Conservation (phyloP, 2,797 vertebrate species). For the Rhyacichthys aspro region DNA sequence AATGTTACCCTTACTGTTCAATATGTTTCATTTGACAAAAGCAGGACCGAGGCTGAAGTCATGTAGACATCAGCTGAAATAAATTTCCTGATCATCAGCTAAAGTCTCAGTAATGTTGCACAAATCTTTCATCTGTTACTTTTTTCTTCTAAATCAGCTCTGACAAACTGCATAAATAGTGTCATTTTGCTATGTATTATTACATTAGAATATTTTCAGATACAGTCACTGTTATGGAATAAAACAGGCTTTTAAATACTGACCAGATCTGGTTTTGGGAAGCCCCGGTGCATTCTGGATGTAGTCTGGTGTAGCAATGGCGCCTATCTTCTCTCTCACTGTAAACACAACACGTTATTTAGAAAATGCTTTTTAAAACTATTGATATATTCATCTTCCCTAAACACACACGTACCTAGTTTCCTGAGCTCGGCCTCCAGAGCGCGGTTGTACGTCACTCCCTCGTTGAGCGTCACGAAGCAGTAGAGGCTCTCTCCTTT, state of each 20-base stretch:
- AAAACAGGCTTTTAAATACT: background rate
- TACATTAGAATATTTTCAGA: too few species aligned
- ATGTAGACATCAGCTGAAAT: too few species aligned
- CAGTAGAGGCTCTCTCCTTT: slow-evolving; percentile 98
- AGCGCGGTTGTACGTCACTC: slow-evolving; percentile 78
- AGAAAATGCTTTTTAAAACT: background rate
- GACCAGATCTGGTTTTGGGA: slow-evolving; percentile 97
- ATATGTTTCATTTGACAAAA: too few species aligned
- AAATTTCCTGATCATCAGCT: too few species aligned
- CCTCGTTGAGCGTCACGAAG: slow-evolving; percentile 90
- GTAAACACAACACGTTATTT: slow-evolving; percentile 6
- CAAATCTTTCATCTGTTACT: too few species aligned
- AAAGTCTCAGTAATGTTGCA: too few species aligned
- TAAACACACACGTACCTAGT: slow-evolving; percentile 77
- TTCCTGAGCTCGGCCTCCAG: slow-evolving; percentile 87
- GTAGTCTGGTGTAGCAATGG: slow-evolving; percentile 96
- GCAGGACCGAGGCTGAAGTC: too few species aligned
- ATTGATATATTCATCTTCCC: background rate
- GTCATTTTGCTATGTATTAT: too few species aligned
- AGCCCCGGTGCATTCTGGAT: slow-evolving; percentile 93
- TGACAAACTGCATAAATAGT: too few species aligned
- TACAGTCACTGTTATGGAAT: too few species aligned
- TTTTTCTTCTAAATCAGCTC: too few species aligned
- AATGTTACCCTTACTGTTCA: too few species aligned
- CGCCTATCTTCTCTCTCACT: slow-evolving; percentile 97